Evolutionary conservation across 1,140 invertebrate species (phyloP).

Genomic region (Maniola jurtina): DNA sequence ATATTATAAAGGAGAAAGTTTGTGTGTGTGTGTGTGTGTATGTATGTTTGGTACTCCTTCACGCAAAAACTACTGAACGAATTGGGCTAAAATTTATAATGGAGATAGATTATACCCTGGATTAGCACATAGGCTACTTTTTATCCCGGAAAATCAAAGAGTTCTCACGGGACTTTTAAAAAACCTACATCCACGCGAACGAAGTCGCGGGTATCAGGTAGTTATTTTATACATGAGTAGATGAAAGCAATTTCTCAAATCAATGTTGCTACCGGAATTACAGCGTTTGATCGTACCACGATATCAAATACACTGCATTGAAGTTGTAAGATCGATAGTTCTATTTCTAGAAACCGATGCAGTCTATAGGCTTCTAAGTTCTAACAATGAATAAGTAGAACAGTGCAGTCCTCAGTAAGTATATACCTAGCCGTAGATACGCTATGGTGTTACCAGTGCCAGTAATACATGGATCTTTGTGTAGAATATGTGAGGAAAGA

Average conservation of each 20-base stretch:
- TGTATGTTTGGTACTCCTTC: too few species aligned
- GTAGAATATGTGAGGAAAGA: neutral
- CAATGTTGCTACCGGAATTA: neutral
- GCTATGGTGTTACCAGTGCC: conserved; percentile 9
- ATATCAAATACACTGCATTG: conserved; percentile 28
- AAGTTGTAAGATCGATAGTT: conserved; percentile 33
- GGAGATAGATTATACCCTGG: too few species aligned
- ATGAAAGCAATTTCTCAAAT: neutral
- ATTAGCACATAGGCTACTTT: too few species aligned
- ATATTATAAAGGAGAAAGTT: too few species aligned
- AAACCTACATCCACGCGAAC: too few species aligned
- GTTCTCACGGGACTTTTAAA: too few species aligned
- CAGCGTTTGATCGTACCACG: conserved; percentile 6
- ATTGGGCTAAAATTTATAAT: too few species aligned
- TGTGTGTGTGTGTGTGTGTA: too few species aligned
- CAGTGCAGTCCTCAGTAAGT: conserved; percentile 26
- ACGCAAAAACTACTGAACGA: too few species aligned
- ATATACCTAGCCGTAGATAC: neutral
- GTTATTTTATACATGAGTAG: too few species aligned
- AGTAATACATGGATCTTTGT: conserved; percentile 19
- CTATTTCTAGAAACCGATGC: conserved; percentile 47
- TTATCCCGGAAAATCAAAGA: too few species aligned
- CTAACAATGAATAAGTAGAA: conserved; percentile 40
- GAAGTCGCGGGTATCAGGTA: too few species aligned
- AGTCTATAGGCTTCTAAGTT: conserved; percentile 52